Conservation (phyloP, 2,797 vertebrate species). For the Cossypha caffra region DNA sequence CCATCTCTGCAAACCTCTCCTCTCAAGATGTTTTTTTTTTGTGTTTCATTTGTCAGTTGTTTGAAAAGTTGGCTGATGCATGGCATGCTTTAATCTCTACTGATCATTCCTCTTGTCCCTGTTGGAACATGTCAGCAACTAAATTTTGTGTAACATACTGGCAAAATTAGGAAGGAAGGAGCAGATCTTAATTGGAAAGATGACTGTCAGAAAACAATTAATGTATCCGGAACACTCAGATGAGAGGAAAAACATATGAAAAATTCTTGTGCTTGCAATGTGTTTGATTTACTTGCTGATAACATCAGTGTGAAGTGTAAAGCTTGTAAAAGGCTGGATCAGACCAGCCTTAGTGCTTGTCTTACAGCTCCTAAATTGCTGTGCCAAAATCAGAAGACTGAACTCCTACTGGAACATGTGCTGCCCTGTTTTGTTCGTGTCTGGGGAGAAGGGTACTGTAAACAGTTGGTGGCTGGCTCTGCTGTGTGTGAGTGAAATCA, state of each 20-base stretch:
- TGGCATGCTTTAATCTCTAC: slow-evolving; percentile 18
- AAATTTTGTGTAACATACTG: slow-evolving; percentile 26
- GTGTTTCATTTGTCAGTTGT: neutral
- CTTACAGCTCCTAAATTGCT: slow-evolving; percentile 21
- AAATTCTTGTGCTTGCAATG: neutral
- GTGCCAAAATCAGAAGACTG: neutral
- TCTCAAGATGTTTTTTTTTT: slow-evolving; percentile 1
- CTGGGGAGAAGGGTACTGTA: neutral
- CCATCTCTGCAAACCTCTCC: neutral
- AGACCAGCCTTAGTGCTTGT: slow-evolving; percentile 27
- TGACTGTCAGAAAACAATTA: slow-evolving; percentile 47
- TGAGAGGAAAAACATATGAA: slow-evolving; percentile 10
- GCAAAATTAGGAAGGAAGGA: slow-evolving; percentile 43
- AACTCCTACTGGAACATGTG: neutral
- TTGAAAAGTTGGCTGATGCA: neutral
- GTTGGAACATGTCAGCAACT: slow-evolving; percentile 38
- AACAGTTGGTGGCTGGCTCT: neutral
- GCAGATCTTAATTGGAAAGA: slow-evolving; percentile 26
- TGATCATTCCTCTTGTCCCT: slow-evolving; percentile 3
- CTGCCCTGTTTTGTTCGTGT: neutral
- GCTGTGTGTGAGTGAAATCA: neutral
- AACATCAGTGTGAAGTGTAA: slow-evolving; percentile 57
- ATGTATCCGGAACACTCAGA: neutral
- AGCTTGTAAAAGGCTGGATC: slow-evolving; percentile 55
- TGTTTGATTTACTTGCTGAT: slow-evolving; percentile 49